Evolutionary conservation across 1,140 invertebrate genomes (phyloP), one percentile per base, ranked within the genome.

Genomic region (Drosophila littoralis): DNA sequence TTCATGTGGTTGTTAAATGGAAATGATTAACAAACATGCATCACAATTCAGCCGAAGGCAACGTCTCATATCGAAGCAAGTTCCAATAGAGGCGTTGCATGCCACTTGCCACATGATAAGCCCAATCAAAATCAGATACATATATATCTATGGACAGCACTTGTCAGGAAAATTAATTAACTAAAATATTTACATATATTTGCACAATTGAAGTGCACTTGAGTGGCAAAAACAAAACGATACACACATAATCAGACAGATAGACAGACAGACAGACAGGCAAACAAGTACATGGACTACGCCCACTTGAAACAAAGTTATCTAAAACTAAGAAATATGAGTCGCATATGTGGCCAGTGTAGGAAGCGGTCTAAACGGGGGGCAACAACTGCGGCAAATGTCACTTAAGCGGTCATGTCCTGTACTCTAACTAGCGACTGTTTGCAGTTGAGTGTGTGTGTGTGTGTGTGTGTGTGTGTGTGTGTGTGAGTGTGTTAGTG

Each of bases 131-230:
- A 12, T 55, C 40, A 33, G 32, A 43, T 35, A 35, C 32, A 8
- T 7, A 55, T 55, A 8, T 22, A 42, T n/a, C n/a, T 17, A 13
- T 2, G 45, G n/a, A 45, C 15, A 32, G 54, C 77, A 77, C 68
- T 86, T 88, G 80, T 77, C 83, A 79, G 82, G 66, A 86, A 86
- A 86, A 86, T 86, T 86, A 86, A 86, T 86, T 86, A 86, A 86
- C 83, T 86, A 79, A 86, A 86, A 88, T 86, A 88, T 46, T 70
- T 74, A 60, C 48, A 72, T 50, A 61, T 70, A 70, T 70, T 64
- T 70, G 59, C 33, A 33, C 58, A 69, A 61, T 35, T 22, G 33
- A 12, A 33, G 22, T 7, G 45, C 64, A 63, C 52, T 63, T 57
- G 46, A 70, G 52, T 63, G 61, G 33, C 61, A 77, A 70, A 77